These are phyloP conservation scores for Helostoma temminkii DNA, from an alignment of 2,797 vertebrate species.

Conservation along the genomic window DNA sequence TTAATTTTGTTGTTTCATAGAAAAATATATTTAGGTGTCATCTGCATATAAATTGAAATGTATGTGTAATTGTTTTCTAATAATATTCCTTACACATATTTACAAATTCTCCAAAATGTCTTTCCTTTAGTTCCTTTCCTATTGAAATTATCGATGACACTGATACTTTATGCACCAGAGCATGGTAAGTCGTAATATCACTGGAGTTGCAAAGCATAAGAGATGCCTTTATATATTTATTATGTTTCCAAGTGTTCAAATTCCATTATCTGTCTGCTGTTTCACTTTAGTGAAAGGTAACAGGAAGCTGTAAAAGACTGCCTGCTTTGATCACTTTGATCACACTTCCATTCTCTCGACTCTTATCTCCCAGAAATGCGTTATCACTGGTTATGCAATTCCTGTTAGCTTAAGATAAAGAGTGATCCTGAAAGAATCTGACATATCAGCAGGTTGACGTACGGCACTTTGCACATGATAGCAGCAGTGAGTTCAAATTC, in stretches of 20 bases:
- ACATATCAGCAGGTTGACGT: background rate
- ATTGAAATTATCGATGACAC: too few species aligned
- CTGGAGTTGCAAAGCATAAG: background rate
- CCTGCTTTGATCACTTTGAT: slow-evolving; percentile 29
- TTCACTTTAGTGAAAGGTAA: background rate
- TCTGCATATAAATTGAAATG: background rate
- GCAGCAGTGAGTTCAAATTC: too few species aligned
- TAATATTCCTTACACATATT: background rate
- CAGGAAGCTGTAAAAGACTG: background rate
- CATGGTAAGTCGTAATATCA: background rate
- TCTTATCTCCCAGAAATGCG: background rate
- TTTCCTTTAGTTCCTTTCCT: too few species aligned
- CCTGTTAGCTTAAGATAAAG: background rate
- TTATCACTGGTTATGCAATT: slow-evolving; percentile 4
- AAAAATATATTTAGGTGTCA: too few species aligned
- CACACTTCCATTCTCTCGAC: background rate
- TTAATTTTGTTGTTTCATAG: too few species aligned
- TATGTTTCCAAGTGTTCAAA: background rate
- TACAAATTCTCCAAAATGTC: background rate
- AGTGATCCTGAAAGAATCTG: background rate
- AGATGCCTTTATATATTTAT: background rate
- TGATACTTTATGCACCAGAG: too few species aligned
- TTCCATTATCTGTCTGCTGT: background rate
- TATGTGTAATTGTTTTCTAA: too few species aligned
- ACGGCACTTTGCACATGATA: too few species aligned